Base-by-base conservation (phyloP, 92 coral and sea anemone genomes). In the Chrysogorgia sp. region DNA sequence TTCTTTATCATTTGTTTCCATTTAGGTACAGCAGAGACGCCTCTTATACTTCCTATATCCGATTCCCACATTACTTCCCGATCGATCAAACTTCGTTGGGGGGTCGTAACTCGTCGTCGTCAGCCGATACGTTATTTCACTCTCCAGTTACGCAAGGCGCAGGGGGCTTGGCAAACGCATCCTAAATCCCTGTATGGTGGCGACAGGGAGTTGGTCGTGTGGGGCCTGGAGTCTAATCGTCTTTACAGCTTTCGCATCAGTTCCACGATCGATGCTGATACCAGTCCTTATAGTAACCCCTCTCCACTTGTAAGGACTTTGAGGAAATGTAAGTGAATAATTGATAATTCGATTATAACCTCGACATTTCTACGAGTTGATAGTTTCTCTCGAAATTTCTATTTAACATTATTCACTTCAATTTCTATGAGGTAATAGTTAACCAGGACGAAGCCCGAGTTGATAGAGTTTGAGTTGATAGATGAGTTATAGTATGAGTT, bases 41-140 rank as follows among this genome's bases (percentile, higher is more conserved):
- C 99, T 6, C 90, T 89, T 30, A 89, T 96, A 63, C 75, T 88
- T 19, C 99, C 99, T 17, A 89, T 96, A 53, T 89, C 87, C 28
- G 85, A 89, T 21, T 90, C 88, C 41, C 80, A 86, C 64, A 78
- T 96, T 49, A 82, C 86, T 22, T 86, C 89, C 23, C 92, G 97
- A 0, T 89, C 92, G 57, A 86, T 96, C 48, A 58, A 29, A 48
- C 83, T 96, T 35, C 84, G 83, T 34, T 96, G 99, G 99, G 82
- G 88, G 35, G 91, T 90, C 83, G 88, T 85, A 47, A 85, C 88
- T 22, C 72, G 87, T 76, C 87, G 88, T 2, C 64, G 68, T 31
- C 92, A 91, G 40, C 97, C 96, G 17, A 55, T 92, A 76, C 84
- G 97, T 56, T 87, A 86, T 75, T 96, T 92, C 75, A 92, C 97